Evolutionary conservation across 1,140 invertebrate species (phyloP).

Genomic region (Drosophila melanica): DNA sequence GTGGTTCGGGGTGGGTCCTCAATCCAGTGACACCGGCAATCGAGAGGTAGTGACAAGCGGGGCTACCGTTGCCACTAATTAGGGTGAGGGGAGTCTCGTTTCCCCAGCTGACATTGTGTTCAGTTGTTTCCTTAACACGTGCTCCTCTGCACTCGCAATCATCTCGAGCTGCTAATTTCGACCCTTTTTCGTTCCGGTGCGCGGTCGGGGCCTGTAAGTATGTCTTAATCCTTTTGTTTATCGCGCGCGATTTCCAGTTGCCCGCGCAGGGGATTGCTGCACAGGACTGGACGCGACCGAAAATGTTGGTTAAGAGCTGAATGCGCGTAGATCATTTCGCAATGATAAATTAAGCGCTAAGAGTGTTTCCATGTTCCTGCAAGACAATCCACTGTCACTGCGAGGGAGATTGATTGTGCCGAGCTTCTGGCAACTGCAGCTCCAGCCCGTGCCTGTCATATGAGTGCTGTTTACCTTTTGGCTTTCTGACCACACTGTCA

Average conservation of each 20-base stretch:
- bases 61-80: conserved; percentile 71
- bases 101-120: conserved; percentile 12
- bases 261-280: neutral
- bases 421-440: conserved; percentile 20
- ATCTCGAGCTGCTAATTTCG: conserved; percentile 68
- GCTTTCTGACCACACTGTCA: conserved; percentile 68
- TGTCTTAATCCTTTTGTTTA: conserved; percentile 76
- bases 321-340: conserved; percentile 76
- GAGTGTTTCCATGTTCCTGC: conserved; percentile 80
- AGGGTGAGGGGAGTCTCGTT: conserved; percentile 3
- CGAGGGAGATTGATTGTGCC: conserved; percentile 78
- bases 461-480: conserved; percentile 38
- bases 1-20: conserved; percentile 45
- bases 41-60: conserved; percentile 53
- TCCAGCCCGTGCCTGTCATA: conserved; percentile 23
- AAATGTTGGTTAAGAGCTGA: conserved; percentile 19
- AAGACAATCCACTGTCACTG: conserved; percentile 80
- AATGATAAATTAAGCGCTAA: conserved; percentile 84
- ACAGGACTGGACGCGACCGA: conserved; percentile 7
- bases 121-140: conserved; percentile 65
- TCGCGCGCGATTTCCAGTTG: conserved; percentile 65
- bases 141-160: conserved; percentile 68
- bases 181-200: conserved; percentile 56
- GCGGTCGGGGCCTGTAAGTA: conserved; percentile 35
- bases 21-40: neutral